phyloP scores from a whole-genome alignment of 2,113 vertebrate species.

The Paramisgurnus dabryanus region DNA sequence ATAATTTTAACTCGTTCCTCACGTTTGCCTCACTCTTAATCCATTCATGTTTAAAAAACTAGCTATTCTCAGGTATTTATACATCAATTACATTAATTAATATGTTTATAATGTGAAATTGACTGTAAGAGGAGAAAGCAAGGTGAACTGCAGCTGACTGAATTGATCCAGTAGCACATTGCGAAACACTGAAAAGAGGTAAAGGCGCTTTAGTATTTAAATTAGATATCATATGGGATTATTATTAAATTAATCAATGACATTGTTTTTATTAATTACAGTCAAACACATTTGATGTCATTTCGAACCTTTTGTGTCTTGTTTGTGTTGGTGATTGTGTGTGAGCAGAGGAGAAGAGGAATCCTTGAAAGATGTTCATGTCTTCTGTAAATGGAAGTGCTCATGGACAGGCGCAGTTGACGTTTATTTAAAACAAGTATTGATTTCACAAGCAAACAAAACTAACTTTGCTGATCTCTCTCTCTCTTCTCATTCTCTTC shows the following conservation, averaged over 20 bases:
- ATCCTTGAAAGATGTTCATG: slow-evolving; percentile 3
- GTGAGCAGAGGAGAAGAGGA: neutral
- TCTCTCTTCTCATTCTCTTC: neutral
- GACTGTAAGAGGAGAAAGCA: no score
- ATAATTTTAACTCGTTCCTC: neutral
- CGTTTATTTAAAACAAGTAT: slow-evolving; percentile 35
- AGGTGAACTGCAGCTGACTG: neutral
- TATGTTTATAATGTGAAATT: neutral
- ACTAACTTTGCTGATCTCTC: neutral
- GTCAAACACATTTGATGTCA: neutral
- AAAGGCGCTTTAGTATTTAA: neutral
- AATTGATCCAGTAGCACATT: neutral
- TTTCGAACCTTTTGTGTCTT: neutral
- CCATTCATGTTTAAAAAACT: neutral
- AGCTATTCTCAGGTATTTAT: neutral
- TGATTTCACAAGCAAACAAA: slow-evolving; percentile 13
- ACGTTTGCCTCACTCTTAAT: neutral
- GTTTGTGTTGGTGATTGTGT: neutral
- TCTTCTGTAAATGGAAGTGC: slow-evolving; percentile 5
- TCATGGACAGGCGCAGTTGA: slow-evolving; percentile 27
- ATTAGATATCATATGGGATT: neutral
- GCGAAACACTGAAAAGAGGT: neutral
- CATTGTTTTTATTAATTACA: neutral
- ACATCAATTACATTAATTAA: neutral
- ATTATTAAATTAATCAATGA: neutral